Percentiles rank a stretch among this genome's conserved stretches.
phyloP scores from a whole-genome alignment of 2,113 vertebrate genomes.

The Gymnorhina tibicen region DNA sequence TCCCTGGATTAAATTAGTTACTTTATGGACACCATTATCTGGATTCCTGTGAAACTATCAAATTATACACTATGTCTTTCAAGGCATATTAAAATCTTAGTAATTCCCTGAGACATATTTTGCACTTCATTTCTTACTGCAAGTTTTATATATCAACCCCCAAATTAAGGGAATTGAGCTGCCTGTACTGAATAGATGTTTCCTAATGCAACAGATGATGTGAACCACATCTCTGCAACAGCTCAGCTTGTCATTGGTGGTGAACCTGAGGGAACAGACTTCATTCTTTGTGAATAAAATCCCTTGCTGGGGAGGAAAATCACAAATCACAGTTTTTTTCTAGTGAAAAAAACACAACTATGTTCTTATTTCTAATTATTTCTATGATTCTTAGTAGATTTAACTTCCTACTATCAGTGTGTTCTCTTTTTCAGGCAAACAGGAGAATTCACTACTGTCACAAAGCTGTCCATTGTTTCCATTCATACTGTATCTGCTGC shows the following conservation, averaged over 20 bases:
- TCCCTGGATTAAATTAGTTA: neutral
- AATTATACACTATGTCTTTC: neutral
- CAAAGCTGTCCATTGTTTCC: slow-evolving; percentile 60
- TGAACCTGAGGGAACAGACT: neutral
- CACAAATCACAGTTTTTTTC: neutral
- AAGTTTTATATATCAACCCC: neutral
- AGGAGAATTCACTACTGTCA: neutral
- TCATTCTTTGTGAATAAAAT: neutral
- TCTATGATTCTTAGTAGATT: neutral
- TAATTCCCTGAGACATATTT: neutral
- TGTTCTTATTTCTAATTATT: neutral
- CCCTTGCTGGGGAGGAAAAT: neutral
- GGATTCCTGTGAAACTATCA: neutral
- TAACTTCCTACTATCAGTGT: slow-evolving; percentile 26
- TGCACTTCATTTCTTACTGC: neutral
- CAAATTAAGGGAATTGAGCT: neutral
- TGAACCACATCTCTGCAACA: neutral
- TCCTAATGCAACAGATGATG: neutral
- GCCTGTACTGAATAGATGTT: neutral
- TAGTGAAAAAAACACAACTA: neutral
- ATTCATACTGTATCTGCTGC: slow-evolving; percentile 66
- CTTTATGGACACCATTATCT: neutral
- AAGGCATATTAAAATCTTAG: neutral
- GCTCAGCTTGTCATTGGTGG: neutral
- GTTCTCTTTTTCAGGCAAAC: neutral